Evolutionary conservation across 2,797 vertebrate genomes (phyloP), one percentile per base, ranked within the genome.

Genomic region (Enteromius fasciolatus): DNA sequence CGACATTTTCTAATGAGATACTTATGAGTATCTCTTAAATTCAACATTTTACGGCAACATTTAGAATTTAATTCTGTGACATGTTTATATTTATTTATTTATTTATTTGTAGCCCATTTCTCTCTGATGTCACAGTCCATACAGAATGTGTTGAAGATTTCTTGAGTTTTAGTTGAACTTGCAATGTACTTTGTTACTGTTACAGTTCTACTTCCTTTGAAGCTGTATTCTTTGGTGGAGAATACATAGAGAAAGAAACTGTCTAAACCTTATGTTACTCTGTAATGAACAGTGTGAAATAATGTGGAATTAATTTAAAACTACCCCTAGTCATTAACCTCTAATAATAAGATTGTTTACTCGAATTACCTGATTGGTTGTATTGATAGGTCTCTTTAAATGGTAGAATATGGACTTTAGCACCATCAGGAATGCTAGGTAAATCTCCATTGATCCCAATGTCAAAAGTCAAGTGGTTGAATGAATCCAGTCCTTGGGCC

Each of bases 321-420:
- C 11, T 1, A 50, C 11, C 28, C 2, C 10, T 36, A 33, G 15
- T 20, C 25, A 50, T 11, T n/a, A 33, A 1, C 7, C 9, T 78
- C 12, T 10, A 54, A 23, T 1, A 2, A 41, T 41, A 41, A 41
- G 39, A 36, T 44, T 33, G 10, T 33, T 64, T 63, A 61, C 12
- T 48, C 18, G 0, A 79, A 39, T 28, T 75, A 85, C 83, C 83
- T 52, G 83, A 95, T 83, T 87, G 94, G 82, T 93, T 95, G 91
- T 96, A 96, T 81, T 98, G 97, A 88, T 98, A 98, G 85, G 98
- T 94, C 88, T 98, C 97, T 0, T 93, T 96, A 90, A 97, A 97
- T 0, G 95, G 94, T 12, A 96, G 95, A 14, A 97, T 94, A 66
- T 95, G 94, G 41, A 98, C 94, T 0, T 92, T 93, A 78, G 96